A percentile compares a stretch with the other conserved stretches of the same genome.
These are phyloP conservation scores for Chymomyza amoena DNA, from an alignment of 2,888 invertebrate genomes.

Conservation along the genomic window DNA sequence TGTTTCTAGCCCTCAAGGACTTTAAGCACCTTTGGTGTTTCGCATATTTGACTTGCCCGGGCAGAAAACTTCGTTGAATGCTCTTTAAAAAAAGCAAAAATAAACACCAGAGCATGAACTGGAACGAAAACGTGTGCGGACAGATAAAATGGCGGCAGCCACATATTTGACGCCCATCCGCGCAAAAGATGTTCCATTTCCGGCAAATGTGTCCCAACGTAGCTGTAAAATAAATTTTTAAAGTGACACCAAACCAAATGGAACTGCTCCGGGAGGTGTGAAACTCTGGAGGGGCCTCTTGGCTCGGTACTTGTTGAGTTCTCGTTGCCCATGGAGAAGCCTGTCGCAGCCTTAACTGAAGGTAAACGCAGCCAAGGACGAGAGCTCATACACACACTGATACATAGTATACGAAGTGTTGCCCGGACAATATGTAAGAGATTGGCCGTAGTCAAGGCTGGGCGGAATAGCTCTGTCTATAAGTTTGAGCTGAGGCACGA, in stretches of 20 bases:
- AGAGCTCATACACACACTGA: slow-evolving; percentile 8
- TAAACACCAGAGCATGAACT: not conserved
- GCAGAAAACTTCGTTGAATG: not conserved
- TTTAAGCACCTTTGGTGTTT: not conserved
- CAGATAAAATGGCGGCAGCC: slow-evolving; percentile 41
- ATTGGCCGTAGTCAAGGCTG: slow-evolving; percentile 48
- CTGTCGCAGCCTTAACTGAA: slow-evolving; percentile 32
- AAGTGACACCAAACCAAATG: slow-evolving; percentile 26
- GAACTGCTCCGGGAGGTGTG: slow-evolving; percentile 6
- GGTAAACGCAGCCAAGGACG: slow-evolving; percentile 54
- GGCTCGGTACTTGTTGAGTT: slow-evolving; percentile 46
- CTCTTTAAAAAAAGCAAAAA: not conserved
- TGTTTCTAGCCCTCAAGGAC: not conserved
- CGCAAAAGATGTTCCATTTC: slow-evolving; percentile 51
- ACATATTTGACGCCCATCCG: slow-evolving; percentile 56
- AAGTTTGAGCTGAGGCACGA: not conserved
- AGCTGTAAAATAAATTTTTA: slow-evolving; percentile 56
- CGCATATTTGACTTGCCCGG: not conserved
- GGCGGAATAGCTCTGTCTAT: not conserved
- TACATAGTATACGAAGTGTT: slow-evolving; percentile 7
- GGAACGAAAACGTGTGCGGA: not conserved
- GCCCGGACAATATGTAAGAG: slow-evolving; percentile 63
- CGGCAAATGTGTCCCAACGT: slow-evolving; percentile 47
- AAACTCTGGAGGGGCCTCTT: not conserved
- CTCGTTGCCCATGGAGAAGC: not conserved